Evolutionary conservation across 2,113 vertebrate genomes (phyloP), one percentile per base, ranked within the genome.

Genomic region (Dipodomys merriami): DNA sequence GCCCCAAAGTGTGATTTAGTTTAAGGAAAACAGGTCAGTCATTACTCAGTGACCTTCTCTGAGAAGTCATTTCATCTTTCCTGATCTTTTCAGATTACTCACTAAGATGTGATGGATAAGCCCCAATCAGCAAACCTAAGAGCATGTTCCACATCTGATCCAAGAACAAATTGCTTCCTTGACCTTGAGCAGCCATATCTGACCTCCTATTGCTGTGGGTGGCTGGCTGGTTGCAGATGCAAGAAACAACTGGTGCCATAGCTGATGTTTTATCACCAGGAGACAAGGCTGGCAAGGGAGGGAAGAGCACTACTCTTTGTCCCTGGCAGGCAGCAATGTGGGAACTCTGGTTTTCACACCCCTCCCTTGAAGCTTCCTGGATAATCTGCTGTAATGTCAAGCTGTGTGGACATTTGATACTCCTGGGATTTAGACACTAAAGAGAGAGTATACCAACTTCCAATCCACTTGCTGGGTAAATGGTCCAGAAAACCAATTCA

Each of bases 91-190:
- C 35, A 39, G 67, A 77, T 86, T 23, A 35, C 73, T 95, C 88
- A 91, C 95, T 96, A 96, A 88, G 86, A 91, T 90, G 82, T 93
- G 73, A 96, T 68, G 20, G 44, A 93, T 67, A 69, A 76, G 33
- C 6, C 65, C 62, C 72, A 73, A 67, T 81, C 29, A 91, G 83
- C 22, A 81, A 83, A 87, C 86, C 64, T 67, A 93, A 92, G 64
- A 30, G 95, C 78, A 60, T 87, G 19, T 83, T 96, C 49, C 78
- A 82, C 16, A 90, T 91, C 29, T 68, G 53, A 93, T 12, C 74
- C 95, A 95, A 97, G 94, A 91, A 97, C 96, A 83, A 46, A 86
- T 11, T 77, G 0, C 67, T 95, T 91, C 64, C 57, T 71, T 88
- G 87, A 93, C 80, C 74, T 96, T 92, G 23, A 69, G 83, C 88